phyloP scores from a whole-genome alignment of 2,113 vertebrate genomes.

The Proterorhinus semilunaris region DNA sequence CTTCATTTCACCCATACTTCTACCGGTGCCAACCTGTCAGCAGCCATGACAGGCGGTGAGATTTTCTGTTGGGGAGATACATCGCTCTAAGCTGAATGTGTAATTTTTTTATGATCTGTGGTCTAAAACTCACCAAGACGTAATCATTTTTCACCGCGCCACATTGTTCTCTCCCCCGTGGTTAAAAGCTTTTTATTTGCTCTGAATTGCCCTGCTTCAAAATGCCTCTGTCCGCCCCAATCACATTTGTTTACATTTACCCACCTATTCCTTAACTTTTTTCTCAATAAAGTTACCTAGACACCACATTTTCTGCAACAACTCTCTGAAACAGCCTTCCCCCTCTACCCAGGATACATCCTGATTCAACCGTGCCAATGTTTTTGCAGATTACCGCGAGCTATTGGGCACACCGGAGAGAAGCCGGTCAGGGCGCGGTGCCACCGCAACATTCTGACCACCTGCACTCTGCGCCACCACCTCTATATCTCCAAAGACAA shows the following conservation, averaged over 20 bases:
- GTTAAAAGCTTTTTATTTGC: no score
- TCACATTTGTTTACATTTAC: not conserved
- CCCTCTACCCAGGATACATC: conserved; percentile 29
- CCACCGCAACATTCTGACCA: conserved; percentile 57
- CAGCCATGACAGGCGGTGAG: no score
- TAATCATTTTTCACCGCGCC: no score
- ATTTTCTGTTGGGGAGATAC: no score
- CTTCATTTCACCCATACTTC: no score
- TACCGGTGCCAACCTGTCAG: no score
- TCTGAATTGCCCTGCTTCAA: no score
- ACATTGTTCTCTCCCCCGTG: no score
- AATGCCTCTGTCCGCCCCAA: no score
- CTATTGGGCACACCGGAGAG: conserved; percentile 40
- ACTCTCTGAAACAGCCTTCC: conserved; percentile 18
- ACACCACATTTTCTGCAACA: not conserved
- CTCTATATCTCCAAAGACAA: conserved; percentile 56
- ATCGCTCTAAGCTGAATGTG: no score
- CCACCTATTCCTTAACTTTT: not conserved
- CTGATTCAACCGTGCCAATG: conserved; percentile 20
- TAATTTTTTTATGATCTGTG: no score
- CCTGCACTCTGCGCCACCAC: conserved; percentile 45
- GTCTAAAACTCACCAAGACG: no score
- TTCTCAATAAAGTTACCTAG: not conserved
- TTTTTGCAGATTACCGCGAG: conserved; percentile 45
- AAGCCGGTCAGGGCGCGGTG: conserved; percentile 19